phyloP scores from a whole-genome alignment of 1,140 invertebrate genomes.

The Drosophila melanogaster region Release_6_plus_ISO1_MT NT_033777.3:5523501-5524000 shows the following conservation, averaged over 20 bases:
- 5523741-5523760: slow-evolving; percentile 6
- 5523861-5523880: too few relatives aligned
- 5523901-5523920: too few relatives aligned
- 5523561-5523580: slow-evolving; percentile 16
- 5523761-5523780: slow-evolving; percentile 23
- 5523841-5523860: not conserved
- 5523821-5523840: slow-evolving; percentile 27
- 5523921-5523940: too few relatives aligned
- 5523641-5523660: slow-evolving; percentile 28
- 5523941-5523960: too few relatives aligned
- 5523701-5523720: slow-evolving; percentile 18
- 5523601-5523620: slow-evolving; percentile 50
- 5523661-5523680: slow-evolving; percentile 7
- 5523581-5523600: slow-evolving; percentile 48
- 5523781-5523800: not conserved
- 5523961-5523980: too few relatives aligned
- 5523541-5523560: slow-evolving; percentile 3
- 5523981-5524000: too few relatives aligned
- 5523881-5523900: not conserved
- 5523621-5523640: slow-evolving; percentile 36
- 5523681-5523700: slow-evolving; percentile 8
- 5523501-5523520: slow-evolving; percentile 29
- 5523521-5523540: not conserved
- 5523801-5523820: not conserved
- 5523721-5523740: slow-evolving; percentile 24